Base-by-base conservation (phyloP, 2,113 vertebrate species). In the Peromyscus maniculatus region DNA sequence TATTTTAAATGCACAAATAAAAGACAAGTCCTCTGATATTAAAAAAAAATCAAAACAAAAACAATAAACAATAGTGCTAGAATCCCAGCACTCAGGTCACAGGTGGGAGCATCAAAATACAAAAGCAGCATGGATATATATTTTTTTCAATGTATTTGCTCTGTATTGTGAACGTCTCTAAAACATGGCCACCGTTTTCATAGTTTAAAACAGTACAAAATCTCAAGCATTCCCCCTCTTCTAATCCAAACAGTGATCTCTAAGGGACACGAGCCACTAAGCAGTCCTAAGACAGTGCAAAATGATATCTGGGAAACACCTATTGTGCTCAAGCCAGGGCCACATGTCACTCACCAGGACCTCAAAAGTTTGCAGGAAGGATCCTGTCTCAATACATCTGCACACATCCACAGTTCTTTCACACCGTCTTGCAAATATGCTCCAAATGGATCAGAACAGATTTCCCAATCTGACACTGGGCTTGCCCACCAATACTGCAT, bases 1-100 rank as follows among this genome's bases (percentile, higher is more conserved):
- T 79, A 79, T 59, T 77, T 77, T 83, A 92, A 87, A 92, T 46
- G 75, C 74, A 74, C 28, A 62, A 69, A 93, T 82, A 89, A 83
- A 89, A 93, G 33, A 80, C 28, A 89, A 71, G 36, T 11, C 13
- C 3, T 84, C 39, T 64, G 55, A 6, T 64, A 39, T 39, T 59
- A 19, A 80, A 36, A 19, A 59, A 74, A 74, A 62, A 84, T 22
- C 36, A 84, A 9, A 83, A 22, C 19, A 28, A 12, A 59, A 36
- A 80, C 7, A 55, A 10, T 33, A 26, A 80, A 55, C 55, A 62
- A n/a, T 39, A 39, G 46, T 46, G 28, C 33, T 57, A n/a, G 52
- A 74, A 57, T 39, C 4, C 13, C 33, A 28, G 22, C 36, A 39
- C 9, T 89, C 49, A 28, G 21, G 79, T n/a, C 33, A 82, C 79